Conservation (phyloP, 1,140 invertebrate genomes). For the Drosophila seguyi region DNA sequence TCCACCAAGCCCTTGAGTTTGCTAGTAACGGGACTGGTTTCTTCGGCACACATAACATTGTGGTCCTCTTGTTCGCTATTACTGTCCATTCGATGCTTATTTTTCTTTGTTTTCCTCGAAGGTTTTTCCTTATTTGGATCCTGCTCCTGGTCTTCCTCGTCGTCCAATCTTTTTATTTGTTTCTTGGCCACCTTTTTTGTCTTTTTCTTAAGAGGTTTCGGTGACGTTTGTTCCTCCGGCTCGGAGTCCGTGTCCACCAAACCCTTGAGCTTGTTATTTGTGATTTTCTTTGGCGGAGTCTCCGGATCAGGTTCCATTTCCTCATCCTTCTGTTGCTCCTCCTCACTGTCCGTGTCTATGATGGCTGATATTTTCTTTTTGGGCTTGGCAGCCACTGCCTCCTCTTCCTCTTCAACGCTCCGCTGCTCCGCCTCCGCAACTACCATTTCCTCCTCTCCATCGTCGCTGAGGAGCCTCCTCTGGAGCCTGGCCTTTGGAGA, state of each 20-base stretch:
- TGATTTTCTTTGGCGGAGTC: constrained; percentile 9
- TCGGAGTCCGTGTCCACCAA: background rate
- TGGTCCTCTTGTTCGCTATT: constrained; percentile 18
- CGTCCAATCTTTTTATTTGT: constrained; percentile 19
- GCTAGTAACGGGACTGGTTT: constrained; percentile 12
- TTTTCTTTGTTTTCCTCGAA: constrained; percentile 50
- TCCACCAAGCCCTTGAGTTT: constrained; percentile 63
- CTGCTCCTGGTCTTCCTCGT: background rate
- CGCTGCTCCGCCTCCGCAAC: background rate
- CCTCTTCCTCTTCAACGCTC: constrained; percentile 4
- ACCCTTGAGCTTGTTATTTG: constrained; percentile 21
- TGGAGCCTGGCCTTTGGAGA: constrained; percentile 17
- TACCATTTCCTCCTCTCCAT: constrained; percentile 1
- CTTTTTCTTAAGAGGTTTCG: constrained; percentile 27
- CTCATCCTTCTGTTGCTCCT: constrained; percentile 2
- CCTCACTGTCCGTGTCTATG: constrained; percentile 61
- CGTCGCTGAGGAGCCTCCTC: constrained; percentile 11
- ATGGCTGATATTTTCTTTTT: constrained; percentile 50
- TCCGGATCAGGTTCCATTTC: constrained; percentile 23
- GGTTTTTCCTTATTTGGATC: constrained; percentile 1
- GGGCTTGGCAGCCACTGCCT: background rate
- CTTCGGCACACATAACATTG: constrained; percentile 1
- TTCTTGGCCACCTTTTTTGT: constrained; percentile 30
- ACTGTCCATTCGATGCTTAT: constrained; percentile 35
- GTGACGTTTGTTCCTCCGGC: background rate